Base-by-base conservation (phyloP, 2,888 invertebrate species). In the Sicus ferrugineus region DNA sequence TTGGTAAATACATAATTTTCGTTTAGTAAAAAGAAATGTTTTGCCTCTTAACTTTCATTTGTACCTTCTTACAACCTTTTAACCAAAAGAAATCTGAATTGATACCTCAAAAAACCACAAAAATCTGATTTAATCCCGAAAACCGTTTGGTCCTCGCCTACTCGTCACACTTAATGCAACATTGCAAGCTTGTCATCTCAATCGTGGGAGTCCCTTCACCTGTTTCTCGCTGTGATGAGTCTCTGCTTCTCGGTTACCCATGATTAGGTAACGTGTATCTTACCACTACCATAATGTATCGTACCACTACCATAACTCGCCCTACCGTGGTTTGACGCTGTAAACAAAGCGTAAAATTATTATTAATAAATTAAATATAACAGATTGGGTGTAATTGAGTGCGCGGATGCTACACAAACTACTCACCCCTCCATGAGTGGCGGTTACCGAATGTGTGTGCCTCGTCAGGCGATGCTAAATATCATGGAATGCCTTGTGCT, bases 261-360 rank as follows among this genome's bases (percentile, higher is more conserved):
- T 48, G 48, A 69, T 30, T n/a, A n/a, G n/a, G n/a, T n/a, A n/a
- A n/a, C n/a, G n/a, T n/a, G n/a, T n/a, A n/a, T n/a, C n/a, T n/a
- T n/a, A n/a, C n/a, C n/a, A n/a, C n/a, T n/a, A n/a, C n/a, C n/a
- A n/a, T n/a, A n/a, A n/a, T n/a, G n/a, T n/a, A n/a, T n/a, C n/a
- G 70, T 66, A 72, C 66, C 68, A 68, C 62, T 34, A n/a, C 56
- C 46, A 52, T 52, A 59, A 50, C 26, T 26, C 23, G 46, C 30
- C 5, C 34, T 23, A 23, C 38, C 23, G 50, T 16, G 46, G 31
- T 62, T 38, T 16, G 48, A 23, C 23, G 48, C 42, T 63, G 61
- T 59, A 64, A 65, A 70, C 50, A 65, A 70, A 67, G 70, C 70
- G 70, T 72, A 56, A 72, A 72, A 72, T 72, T 72, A 66, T 70